Conservation (phyloP, 30 jellyfish, hydroid and myxozoan genomes). For the Aurelia coerulea region DNA sequence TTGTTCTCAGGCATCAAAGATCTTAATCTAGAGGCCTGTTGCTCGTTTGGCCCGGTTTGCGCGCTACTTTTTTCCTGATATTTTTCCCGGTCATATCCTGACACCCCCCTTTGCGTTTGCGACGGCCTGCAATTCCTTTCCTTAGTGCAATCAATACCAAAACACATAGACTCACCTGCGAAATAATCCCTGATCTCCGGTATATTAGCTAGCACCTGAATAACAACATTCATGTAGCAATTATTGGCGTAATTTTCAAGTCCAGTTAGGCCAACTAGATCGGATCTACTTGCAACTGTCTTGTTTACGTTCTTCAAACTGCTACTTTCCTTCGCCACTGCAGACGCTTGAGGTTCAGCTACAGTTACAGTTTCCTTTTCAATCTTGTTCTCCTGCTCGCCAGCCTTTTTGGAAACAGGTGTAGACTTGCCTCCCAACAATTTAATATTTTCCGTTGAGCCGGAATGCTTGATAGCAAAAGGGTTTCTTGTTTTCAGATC, state of each 20-base stretch:
- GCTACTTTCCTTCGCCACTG: constrained; percentile 23
- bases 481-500: no score
- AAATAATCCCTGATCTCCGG: constrained; percentile 82
- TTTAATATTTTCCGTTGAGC: constrained; percentile 37
- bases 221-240: constrained; percentile 93
- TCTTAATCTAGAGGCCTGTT: no score
- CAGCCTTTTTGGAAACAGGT: constrained; percentile 66
- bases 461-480: neutral
- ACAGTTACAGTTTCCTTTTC: constrained; percentile 45
- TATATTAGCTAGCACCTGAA: constrained; percentile 87
- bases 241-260: constrained; percentile 90
- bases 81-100: no score
- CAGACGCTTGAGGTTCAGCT: constrained; percentile 50
- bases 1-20: no score
- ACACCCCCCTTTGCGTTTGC: no score
- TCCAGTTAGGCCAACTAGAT: constrained; percentile 78
- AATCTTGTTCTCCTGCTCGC: constrained; percentile 57
- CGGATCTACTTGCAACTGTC: constrained; percentile 1
- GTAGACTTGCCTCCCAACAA: constrained; percentile 94
- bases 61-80: no score
- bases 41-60: no score
- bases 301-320: constrained; percentile 53
- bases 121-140: no score
- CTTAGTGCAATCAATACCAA: no score
- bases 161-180: constrained; percentile 29